These are phyloP conservation scores for Ecdyonurus torrentis DNA, from an alignment of 2,888 invertebrate species.

Conservation along the genomic window DNA sequence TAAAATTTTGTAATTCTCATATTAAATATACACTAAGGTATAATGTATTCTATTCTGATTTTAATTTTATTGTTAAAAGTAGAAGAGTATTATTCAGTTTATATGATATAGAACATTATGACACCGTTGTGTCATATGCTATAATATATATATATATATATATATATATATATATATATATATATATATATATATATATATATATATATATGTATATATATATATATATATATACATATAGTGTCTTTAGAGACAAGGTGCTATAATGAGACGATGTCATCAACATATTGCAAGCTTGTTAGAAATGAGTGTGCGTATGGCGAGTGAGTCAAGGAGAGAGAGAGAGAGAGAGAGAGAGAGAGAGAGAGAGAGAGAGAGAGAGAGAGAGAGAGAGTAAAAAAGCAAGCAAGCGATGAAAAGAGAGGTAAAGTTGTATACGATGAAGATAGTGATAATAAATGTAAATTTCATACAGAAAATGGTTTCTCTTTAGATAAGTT, in stretches of 20 bases:
- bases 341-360: not conserved
- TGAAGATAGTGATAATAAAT: not conserved
- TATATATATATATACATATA: too few relatives aligned
- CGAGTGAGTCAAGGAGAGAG: not conserved
- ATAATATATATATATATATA: conserved; percentile 12
- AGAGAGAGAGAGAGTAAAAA: not conserved
- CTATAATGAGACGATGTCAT: too few relatives aligned
- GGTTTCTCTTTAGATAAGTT: not conserved
- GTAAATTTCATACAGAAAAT: not conserved
- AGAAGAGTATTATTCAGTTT: conserved; percentile 4
- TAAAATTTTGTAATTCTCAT: not conserved
- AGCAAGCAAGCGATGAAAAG: not conserved
- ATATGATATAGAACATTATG: conserved; percentile 10
- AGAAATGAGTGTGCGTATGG: not conserved
- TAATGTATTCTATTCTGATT: not conserved
- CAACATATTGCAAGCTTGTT: not conserved
- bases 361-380: not conserved
- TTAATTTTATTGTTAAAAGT: not conserved
- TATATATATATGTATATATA: too few relatives aligned
- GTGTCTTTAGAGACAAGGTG: too few relatives aligned
- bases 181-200: too few relatives aligned
- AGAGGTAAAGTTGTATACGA: too few relatives aligned
- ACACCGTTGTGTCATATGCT: too few relatives aligned
- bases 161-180: conserved; percentile 12
- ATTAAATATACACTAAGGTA: not conserved